A percentile compares a stretch with the other conserved stretches of the same genome.
Conservation (phyloP, 1,140 invertebrate genomes). For the Latrodectus geometricus region DNA sequence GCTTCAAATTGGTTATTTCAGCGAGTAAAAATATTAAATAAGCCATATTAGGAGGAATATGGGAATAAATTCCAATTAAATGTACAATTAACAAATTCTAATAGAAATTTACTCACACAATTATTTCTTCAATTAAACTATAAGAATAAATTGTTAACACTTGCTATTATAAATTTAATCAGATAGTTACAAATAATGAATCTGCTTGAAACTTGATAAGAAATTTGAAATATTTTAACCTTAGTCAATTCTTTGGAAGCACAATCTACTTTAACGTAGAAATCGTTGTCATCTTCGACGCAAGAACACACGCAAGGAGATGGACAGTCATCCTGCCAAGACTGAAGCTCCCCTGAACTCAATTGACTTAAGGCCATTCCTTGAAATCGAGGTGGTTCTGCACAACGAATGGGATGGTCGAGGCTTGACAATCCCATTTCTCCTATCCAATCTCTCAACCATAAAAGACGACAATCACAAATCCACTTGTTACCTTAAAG, state of each 20-base stretch:
- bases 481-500: slow-evolving; percentile 19
- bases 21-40: too few relatives aligned
- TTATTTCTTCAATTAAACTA: too few relatives aligned
- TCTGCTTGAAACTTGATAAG: too few relatives aligned
- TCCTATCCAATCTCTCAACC: not conserved
- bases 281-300: not conserved
- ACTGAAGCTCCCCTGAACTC: not conserved
- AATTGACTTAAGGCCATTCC: not conserved
- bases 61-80: too few relatives aligned
- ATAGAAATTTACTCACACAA: too few relatives aligned
- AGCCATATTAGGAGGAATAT: too few relatives aligned
- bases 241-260: not conserved
- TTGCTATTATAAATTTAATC: too few relatives aligned
- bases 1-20: too few relatives aligned
- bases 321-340: not conserved
- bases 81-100: too few relatives aligned
- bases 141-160: too few relatives aligned
- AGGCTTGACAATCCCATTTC: not conserved
- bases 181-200: too few relatives aligned
- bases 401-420: not conserved
- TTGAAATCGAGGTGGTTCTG: not conserved
- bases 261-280: slow-evolving; percentile 32
- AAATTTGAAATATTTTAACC: not conserved
- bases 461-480: slow-evolving; percentile 29
- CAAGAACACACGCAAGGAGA: slow-evolving; percentile 8